These are phyloP conservation scores for Muschampia plurimacula DNA, from an alignment of 2,888 invertebrate genomes.

Conservation along the genomic window DNA sequence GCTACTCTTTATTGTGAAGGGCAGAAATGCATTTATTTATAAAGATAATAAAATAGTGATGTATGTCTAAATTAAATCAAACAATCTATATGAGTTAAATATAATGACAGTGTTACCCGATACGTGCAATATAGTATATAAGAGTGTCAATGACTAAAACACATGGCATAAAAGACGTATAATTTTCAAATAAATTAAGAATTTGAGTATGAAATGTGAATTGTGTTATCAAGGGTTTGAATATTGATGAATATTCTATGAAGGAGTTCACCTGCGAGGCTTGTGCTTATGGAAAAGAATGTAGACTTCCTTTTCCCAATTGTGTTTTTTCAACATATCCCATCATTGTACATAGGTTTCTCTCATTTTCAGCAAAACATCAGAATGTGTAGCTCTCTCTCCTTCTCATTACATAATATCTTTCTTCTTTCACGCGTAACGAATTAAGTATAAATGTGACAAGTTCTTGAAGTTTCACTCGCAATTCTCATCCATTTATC, in stretches of 20 bases:
- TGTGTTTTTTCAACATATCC: not conserved
- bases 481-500: too few relatives aligned
- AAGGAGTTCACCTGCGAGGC: slow-evolving; percentile 43
- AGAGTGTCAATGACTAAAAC: slow-evolving; percentile 36
- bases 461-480: too few relatives aligned
- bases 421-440: too few relatives aligned
- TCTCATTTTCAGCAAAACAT: not conserved
- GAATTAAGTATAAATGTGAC: too few relatives aligned
- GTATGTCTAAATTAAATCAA: slow-evolving; percentile 39
- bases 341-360: too few relatives aligned
- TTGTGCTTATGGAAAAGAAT: slow-evolving; percentile 48
- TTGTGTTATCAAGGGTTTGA: slow-evolving; percentile 41
- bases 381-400: not conserved
- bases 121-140: slow-evolving; percentile 43
- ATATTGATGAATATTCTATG: slow-evolving; percentile 11
- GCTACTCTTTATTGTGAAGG: slow-evolving; percentile 34
- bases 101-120: slow-evolving; percentile 36
- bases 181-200: slow-evolving; percentile 44
- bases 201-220: slow-evolving; percentile 16
- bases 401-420: too few relatives aligned
- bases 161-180: slow-evolving; percentile 46
- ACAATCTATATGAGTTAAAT: slow-evolving; percentile 43
- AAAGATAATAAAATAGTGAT: slow-evolving; percentile 40
- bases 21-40: slow-evolving; percentile 32
- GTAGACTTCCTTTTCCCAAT: not conserved